A percentile compares a stretch with the other conserved stretches of the same genome.
Conservation (phyloP, 2,797 vertebrate species). For the Myotis planiceps region DNA sequence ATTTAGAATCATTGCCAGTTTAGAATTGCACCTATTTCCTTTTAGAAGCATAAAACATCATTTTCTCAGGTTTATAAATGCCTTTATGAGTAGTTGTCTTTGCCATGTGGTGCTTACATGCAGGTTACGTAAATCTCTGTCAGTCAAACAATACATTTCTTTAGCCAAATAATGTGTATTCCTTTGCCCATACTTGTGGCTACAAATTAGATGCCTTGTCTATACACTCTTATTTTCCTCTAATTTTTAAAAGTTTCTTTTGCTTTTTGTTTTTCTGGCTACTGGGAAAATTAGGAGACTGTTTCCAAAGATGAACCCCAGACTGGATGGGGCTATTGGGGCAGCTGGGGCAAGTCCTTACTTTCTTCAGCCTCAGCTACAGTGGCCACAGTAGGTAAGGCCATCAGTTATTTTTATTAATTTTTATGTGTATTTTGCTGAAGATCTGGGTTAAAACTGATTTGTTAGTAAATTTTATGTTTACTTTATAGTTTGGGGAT, state of each 20-base stretch:
- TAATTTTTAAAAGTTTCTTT: slow-evolving; percentile 45
- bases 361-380: slow-evolving; percentile 95
- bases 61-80: neutral
- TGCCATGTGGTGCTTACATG: neutral
- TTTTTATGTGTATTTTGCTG: slow-evolving; percentile 1
- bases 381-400: slow-evolving; percentile 96
- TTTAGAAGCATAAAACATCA: neutral
- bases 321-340: slow-evolving; percentile 96
- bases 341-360: slow-evolving; percentile 97
- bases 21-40: neutral
- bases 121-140: neutral
- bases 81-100: neutral
- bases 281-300: slow-evolving; percentile 82
- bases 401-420: neutral
- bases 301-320: slow-evolving; percentile 87
- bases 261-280: slow-evolving; percentile 10
- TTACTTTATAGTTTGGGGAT: slow-evolving; percentile 54
- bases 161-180: neutral
- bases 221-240: neutral
- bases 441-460: slow-evolving; percentile 29
- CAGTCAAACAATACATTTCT: neutral
- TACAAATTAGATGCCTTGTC: neutral
- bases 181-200: neutral
- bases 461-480: slow-evolving; percentile 32
- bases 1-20: neutral